Evolutionary conservation across 2,797 vertebrate genomes (phyloP).

Genomic region (Orientallactaga sibirica): DNA sequence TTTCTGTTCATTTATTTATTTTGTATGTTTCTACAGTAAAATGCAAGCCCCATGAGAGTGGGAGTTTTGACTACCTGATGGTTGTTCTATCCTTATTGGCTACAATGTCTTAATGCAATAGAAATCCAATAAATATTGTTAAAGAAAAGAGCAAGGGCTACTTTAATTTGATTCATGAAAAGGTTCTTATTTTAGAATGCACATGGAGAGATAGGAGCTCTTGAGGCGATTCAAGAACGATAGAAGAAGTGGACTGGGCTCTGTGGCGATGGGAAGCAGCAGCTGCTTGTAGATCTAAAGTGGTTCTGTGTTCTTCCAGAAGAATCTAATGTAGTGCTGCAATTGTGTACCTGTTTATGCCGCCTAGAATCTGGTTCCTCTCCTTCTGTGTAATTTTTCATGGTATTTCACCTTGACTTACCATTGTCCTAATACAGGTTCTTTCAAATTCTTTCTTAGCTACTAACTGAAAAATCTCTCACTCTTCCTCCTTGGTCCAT

Average conservation of each 20-base stretch:
- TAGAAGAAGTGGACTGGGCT: background rate
- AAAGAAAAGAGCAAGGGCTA: background rate
- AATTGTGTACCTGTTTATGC: background rate
- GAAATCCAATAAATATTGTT: background rate
- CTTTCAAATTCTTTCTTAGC: constrained; percentile 20
- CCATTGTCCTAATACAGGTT: background rate
- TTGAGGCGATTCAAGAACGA: background rate
- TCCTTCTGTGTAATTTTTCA: constrained; percentile 7
- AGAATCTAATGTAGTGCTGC: background rate
- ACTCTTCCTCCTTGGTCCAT: background rate
- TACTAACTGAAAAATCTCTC: constrained; percentile 3
- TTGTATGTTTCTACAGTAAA: background rate
- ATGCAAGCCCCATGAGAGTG: background rate
- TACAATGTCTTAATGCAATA: background rate
- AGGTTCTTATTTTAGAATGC: constrained; percentile 10
- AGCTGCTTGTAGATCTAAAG: background rate
- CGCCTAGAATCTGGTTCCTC: background rate
- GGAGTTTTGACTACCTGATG: background rate
- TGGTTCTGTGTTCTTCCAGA: constrained; percentile 7
- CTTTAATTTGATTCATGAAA: background rate
- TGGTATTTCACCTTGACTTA: constrained; percentile 38
- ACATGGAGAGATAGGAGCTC: background rate
- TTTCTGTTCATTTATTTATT: background rate
- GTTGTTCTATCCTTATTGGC: background rate
- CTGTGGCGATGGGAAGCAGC: background rate